Evolutionary conservation across 2,113 vertebrate genomes (phyloP).

Genomic region (Cheirogaleus medius): DNA sequence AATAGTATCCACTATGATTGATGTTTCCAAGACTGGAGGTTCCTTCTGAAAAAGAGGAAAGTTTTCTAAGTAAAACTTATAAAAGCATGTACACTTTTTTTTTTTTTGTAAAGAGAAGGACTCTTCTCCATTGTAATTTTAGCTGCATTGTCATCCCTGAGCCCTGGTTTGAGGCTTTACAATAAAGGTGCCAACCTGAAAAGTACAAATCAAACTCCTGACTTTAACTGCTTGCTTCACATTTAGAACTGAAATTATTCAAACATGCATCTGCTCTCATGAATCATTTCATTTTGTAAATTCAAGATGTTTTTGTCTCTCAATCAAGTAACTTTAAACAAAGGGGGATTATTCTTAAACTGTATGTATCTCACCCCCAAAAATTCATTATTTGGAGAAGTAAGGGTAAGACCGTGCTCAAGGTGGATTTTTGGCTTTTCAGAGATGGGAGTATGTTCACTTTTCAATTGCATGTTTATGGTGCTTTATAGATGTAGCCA

Average conservation of each 20-base stretch:
- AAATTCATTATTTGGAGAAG: slow-evolving; percentile 15
- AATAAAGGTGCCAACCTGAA: not conserved
- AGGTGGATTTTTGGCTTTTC: not conserved
- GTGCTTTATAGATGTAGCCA: not conserved
- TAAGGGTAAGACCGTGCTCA: not conserved
- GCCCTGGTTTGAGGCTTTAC: not conserved
- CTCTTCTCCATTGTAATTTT: not conserved
- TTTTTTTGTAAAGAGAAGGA: not conserved
- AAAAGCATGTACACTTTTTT: not conserved
- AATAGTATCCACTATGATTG: not conserved
- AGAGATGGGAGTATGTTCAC: not conserved
- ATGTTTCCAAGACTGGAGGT: not conserved
- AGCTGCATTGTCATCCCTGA: not conserved
- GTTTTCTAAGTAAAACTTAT: slow-evolving; percentile 12
- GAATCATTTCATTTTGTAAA: slow-evolving; percentile 21
- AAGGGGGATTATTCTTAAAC: not conserved
- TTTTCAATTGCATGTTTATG: not conserved
- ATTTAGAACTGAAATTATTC: slow-evolving; percentile 51
- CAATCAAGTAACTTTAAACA: slow-evolving; percentile 29
- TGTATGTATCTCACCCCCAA: not conserved
- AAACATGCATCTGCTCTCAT: not conserved
- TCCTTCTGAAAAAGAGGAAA: not conserved
- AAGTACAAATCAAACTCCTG: not conserved
- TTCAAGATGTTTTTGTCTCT: slow-evolving; percentile 23
- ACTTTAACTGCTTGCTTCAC: not conserved